Evolutionary conservation across 2,888 invertebrate species (phyloP), one percentile per base, ranked within the genome.

Genomic region (Blera fallax): DNA sequence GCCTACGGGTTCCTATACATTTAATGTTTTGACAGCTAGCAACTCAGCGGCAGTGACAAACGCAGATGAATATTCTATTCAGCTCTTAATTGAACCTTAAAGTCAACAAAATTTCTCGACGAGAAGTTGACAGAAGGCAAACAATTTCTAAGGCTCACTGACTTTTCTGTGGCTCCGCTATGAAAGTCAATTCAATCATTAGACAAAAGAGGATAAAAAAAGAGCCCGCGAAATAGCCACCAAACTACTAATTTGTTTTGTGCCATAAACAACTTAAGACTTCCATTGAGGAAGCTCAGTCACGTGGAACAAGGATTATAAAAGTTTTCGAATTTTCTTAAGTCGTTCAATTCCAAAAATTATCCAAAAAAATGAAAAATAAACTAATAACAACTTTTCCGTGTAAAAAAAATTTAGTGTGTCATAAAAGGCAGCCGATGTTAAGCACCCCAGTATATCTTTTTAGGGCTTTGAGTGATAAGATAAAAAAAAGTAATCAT

Each of bases 381-480:
- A 34, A 34, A n/a, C n/a, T n/a, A n/a, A n/a, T n/a, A n/a, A n/a
- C 5, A 10, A 37, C 11, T n/a, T 37, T n/a, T 37, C 37, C 1
- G 14, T 14, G 14, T 6, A 40, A 40, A 40, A 40, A 40, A 14
- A 40, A 14, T 29, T 54, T 29, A 29, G 3, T 34, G 24, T 72
- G 24, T 24, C 58, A 50, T 62, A 73, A 62, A 50, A 58, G 50
- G 62, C 50, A 73, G 62, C 62, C 27, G 73, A 62, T 73, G 62
- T 62, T 52, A 29, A 52, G 40, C 73, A 48, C 58, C 32, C 1
- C 21, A 14, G 21, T 62, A 50, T 73, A 62, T 73, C 60, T 73
- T 73, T 69, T 62, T 62, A 73, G 73, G 52, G 62, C 62, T 73
- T n/a, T 60, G 21, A 6, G 8, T 50, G 62, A 73, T 73, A 73